Evolutionary conservation across 2,113 vertebrate species (phyloP), one percentile per base, ranked within the genome.

Genomic region (Bubo bubo): DNA sequence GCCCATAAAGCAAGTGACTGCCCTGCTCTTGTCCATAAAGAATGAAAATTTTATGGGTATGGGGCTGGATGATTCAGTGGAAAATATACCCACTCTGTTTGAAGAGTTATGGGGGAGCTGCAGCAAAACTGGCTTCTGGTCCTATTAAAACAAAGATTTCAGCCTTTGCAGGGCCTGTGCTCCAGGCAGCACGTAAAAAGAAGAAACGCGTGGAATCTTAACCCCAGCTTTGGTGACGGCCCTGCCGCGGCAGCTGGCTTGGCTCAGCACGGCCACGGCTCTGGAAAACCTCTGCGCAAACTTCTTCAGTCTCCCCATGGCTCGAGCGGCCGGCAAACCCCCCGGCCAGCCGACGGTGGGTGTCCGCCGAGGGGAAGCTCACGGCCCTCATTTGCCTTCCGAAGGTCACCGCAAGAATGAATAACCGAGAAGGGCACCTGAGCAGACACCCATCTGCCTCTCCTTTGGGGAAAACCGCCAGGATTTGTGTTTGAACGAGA

Each of bases 81-180:
- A 34, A 60, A 49, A 24, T 0, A 1, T 6, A 6, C 13, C 22
- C 41, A 0, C 15, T 5, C n/a, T 8, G 39, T 7, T 24, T 16
- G 9, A 39, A 8, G 32, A 4, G 34, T 19, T 17, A 8, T 1
- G 2, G 30, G 34, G 32, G 30, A 37, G 56, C 52, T 37, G 74
- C 52, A 59, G 49, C n/a, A 47, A 11, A 35, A 22, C 20, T 3
- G 14, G 10, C 47, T 84, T 7, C n/a, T 32, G 39, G 8, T 37
- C 67, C 50, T 34, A 5, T 2, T 4, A 4, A 10, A 27, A 8
- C 52, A 26, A 26, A 24, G 35, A 30, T 2, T 14, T 7, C 50
- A 28, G 34, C 28, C 30, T 23, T 32, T 6, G 3, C 53, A 8
- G 59, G 1, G 11, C 3, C 59, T 4, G 2, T 3, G 19, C 63